Evolutionary conservation across 2,888 invertebrate species (phyloP), one percentile per base, ranked within the genome.

Genomic region (Atethmia centrago): DNA sequence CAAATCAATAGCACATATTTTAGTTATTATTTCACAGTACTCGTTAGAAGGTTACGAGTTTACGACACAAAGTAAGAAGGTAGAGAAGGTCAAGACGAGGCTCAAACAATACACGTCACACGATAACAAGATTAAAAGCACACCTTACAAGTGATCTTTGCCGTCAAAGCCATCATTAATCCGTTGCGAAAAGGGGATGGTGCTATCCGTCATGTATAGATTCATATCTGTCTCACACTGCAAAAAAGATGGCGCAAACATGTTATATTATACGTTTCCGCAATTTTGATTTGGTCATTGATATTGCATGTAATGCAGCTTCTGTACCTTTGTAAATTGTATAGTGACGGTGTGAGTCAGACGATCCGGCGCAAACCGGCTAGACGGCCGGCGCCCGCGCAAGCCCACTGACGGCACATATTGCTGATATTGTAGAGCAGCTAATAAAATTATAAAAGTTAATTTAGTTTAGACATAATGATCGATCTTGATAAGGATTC

Each of bases 371-470:
- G 71, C 71, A 65, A 90, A 92, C 93, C 92, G 92, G 92, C 90
- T 91, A 90, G 92, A 90, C 91, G 83, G 82, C 85, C 80, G 88
- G 90, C 88, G 91, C 91, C 88, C 88, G 89, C 89, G 87, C 90
- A 87, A 59, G 51, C 75, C 70, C 69, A 77, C 75, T 59, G 73
- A 68, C 82, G 77, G 77, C 79, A 77, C 67, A 71, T 68, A 83
- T 87, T 72, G 62, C 74, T 66, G 67, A 69, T 78, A 64, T 80
- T 77, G 59, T 72, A 61, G 55, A 63, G 53, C 77, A 79, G 71
- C 65, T 74, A 75, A 86, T 82, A 77, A 82, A 76, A n/a, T n/a
- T n/a, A n/a, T 78, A 82, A 76, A 64, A 71, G 36, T 70, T 69
- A 66, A 58, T 63, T 63, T 56, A 62, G 31, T 66, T 72, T n/a